Evolutionary conservation across 2,888 invertebrate genomes (phyloP), one percentile per base, ranked within the genome.

Genomic region (Rhamnusium bicolor): DNA sequence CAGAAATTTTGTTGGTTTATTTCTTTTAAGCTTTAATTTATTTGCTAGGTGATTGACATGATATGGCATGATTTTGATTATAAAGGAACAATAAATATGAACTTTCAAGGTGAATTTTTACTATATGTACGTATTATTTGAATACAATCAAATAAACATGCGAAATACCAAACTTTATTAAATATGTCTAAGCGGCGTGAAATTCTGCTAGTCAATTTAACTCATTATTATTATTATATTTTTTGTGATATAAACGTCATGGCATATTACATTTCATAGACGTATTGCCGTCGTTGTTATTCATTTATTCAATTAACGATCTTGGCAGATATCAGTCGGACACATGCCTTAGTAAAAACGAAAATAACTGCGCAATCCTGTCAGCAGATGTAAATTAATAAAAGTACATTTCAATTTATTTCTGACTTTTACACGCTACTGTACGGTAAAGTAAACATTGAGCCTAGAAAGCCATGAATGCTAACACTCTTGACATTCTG

Each of bases 391-490:
- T 79, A 75, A 79, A 80, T 79, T 77, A 76, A 79, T 80, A 76
- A 79, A 75, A 76, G 74, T 63, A 77, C 75, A 71, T 66, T 78
- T 79, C 75, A 74, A 78, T 78, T 75, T 77, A 78, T 78, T 79
- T 79, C 76, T 71, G 77, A 77, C 79, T 79, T 77, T 73, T 79
- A 74, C 74, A 71, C 62, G 70, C 70, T 66, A 70, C 70, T 73
- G 67, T 67, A 56, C 67, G 32, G 54, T 67, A 69, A 69, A 51
- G 69, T 69, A 69, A 69, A 69, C 69, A 69, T 61, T 69, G 54
- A 32, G 61, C 62, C 51, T 51, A 69, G 69, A 51, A 69, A 61
- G 53, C 69, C 69, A 61, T 69, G 69, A 29, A n/a, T 61, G 53
- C 27, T 51, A 16, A 46, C 58, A 47, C 58, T 63, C 51, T 40